Evolutionary conservation across 1,140 invertebrate genomes (phyloP).

Genomic region (Tetramorium parvispinum): DNA sequence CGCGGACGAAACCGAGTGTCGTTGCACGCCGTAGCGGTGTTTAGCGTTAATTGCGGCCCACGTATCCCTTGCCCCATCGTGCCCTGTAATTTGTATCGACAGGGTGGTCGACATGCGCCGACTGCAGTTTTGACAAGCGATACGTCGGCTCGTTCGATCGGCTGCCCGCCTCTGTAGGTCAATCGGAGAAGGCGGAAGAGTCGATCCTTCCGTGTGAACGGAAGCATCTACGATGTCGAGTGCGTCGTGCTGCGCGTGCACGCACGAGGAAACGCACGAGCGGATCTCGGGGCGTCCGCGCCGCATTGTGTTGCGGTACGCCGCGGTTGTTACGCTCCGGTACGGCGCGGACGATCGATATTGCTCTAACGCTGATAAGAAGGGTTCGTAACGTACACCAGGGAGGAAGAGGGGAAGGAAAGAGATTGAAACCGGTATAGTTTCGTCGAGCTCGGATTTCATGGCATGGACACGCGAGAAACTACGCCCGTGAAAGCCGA

Average conservation of each 20-base stretch:
- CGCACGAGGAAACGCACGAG: slow-evolving; percentile 6
- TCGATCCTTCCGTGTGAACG: background rate
- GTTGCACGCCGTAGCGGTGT: too few relatives aligned
- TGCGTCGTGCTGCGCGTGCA: background rate
- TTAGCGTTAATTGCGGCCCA: background rate
- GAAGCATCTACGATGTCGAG: too few relatives aligned
- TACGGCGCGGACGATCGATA: slow-evolving; percentile 42
- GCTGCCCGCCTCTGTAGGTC: background rate
- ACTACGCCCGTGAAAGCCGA: slow-evolving; percentile 17
- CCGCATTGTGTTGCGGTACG: background rate
- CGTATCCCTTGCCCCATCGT: background rate
- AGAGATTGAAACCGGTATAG: slow-evolving; percentile 14
- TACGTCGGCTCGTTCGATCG: background rate
- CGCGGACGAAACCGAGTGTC: too few relatives aligned
- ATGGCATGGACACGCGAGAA: background rate
- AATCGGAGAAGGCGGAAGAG: background rate
- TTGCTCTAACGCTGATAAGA: slow-evolving; percentile 47
- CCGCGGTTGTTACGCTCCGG: slow-evolving; percentile 43
- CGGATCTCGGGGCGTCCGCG: background rate
- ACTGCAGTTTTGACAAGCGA: background rate
- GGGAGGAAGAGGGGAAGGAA: background rate
- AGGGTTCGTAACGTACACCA: background rate
- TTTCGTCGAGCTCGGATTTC: slow-evolving; percentile 8
- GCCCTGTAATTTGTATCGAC: background rate
- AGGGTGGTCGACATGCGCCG: background rate